These are phyloP conservation scores for Oriolus oriolus DNA, from an alignment of 2,113 vertebrate species.

Conservation along the genomic window DNA sequence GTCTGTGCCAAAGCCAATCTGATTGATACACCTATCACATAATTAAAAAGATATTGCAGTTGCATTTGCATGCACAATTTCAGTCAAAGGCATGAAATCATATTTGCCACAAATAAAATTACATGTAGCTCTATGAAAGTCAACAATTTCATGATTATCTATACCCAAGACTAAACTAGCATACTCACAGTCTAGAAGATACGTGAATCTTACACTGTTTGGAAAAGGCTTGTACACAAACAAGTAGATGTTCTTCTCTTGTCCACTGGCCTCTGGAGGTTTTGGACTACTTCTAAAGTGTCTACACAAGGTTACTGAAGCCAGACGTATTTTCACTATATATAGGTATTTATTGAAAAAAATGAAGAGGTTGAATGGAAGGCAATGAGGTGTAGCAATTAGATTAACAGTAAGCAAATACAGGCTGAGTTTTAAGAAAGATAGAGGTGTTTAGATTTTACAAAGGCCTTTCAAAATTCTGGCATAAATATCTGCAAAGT, in stretches of 20 bases:
- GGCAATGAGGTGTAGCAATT: neutral
- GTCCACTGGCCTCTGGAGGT: neutral
- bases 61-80: neutral
- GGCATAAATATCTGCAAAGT: neutral
- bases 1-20: neutral
- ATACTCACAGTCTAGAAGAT: neutral
- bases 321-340: neutral
- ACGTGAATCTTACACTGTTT: neutral
- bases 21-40: neutral
- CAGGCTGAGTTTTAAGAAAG: neutral
- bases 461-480: neutral
- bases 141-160: neutral
- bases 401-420: neutral
- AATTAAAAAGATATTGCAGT: neutral
- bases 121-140: neutral
- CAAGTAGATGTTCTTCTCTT: neutral
- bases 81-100: neutral
- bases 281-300: neutral
- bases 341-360: neutral
- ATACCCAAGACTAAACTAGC: neutral
- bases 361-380: neutral
- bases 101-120: neutral
- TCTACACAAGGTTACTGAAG: neutral
- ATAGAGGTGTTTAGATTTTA: neutral
- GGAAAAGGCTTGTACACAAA: neutral